A percentile compares a stretch with the other conserved stretches of the same genome.
These are phyloP conservation scores for Atrina japonica DNA, from an alignment of 2,888 invertebrate genomes.

Conservation along the genomic window DNA sequence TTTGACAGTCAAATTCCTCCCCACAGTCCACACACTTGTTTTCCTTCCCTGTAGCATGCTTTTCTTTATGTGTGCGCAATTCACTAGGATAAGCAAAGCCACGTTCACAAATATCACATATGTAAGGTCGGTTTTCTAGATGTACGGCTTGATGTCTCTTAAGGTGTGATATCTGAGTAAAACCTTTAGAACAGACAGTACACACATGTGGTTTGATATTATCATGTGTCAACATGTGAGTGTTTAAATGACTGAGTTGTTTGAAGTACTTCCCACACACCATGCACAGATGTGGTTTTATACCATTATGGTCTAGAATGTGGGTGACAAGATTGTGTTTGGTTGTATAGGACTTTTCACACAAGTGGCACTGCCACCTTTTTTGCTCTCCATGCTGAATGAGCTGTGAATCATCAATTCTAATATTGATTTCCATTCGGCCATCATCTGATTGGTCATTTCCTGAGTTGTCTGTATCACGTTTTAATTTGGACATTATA, in stretches of 20 bases:
- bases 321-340: constrained; percentile 80
- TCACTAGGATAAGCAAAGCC: constrained; percentile 78
- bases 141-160: constrained; percentile 79
- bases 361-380: constrained; percentile 78
- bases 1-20: constrained; percentile 62
- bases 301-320: constrained; percentile 78
- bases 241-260: constrained; percentile 79
- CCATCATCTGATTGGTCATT: constrained; percentile 51
- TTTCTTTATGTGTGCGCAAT: constrained; percentile 74
- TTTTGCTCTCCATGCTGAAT: constrained; percentile 74
- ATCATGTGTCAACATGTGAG: constrained; percentile 79
- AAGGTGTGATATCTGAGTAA: constrained; percentile 79
- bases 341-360: constrained; percentile 79
- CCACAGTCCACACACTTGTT: constrained; percentile 69
- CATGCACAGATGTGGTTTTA: constrained; percentile 79
- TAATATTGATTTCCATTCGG: constrained; percentile 73
- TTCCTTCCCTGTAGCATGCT: constrained; percentile 61
- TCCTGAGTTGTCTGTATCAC: constrained; percentile 35
- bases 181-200: constrained; percentile 75
- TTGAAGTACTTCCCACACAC: constrained; percentile 80
- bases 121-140: constrained; percentile 70
- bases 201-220: constrained; percentile 78
- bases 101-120: constrained; percentile 75
- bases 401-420: constrained; percentile 77
- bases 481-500: constrained; percentile 45